Conservation (phyloP, 2,888 invertebrate species). For the Agrotis clavis region DNA sequence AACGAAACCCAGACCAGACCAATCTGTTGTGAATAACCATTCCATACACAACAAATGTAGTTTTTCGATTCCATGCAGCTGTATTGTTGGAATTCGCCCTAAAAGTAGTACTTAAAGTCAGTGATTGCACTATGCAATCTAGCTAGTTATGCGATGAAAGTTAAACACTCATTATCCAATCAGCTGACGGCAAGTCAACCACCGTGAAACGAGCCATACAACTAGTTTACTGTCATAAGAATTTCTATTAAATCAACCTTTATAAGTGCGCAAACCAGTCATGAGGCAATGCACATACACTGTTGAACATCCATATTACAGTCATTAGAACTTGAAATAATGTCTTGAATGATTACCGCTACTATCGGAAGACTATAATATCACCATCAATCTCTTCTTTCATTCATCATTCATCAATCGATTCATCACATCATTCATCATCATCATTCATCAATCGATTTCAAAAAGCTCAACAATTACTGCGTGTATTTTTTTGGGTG, state of each 20-base stretch:
- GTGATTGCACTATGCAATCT: not conserved
- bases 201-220: slow-evolving; percentile 40
- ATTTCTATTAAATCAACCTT: slow-evolving; percentile 24
- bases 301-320: not conserved
- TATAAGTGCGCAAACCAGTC: slow-evolving; percentile 11
- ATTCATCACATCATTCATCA: no score
- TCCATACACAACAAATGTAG: no score
- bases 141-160: slow-evolving; percentile 22
- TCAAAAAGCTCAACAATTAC: no score
- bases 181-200: slow-evolving; percentile 29
- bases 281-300: not conserved
- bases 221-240: slow-evolving; percentile 34
- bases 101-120: not conserved
- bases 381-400: no score
- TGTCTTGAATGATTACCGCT: no score
- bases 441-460: no score
- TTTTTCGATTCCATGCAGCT: no score
- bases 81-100: not conserved
- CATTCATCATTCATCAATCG: no score
- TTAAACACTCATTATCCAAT: slow-evolving; percentile 34
- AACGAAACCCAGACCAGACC: no score
- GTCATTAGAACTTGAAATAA: not conserved
- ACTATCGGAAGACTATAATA: no score
- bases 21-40: no score
- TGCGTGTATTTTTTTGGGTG: no score